phyloP scores from a whole-genome alignment of 2,888 invertebrate species.

The Drosophila testacea region DNA sequence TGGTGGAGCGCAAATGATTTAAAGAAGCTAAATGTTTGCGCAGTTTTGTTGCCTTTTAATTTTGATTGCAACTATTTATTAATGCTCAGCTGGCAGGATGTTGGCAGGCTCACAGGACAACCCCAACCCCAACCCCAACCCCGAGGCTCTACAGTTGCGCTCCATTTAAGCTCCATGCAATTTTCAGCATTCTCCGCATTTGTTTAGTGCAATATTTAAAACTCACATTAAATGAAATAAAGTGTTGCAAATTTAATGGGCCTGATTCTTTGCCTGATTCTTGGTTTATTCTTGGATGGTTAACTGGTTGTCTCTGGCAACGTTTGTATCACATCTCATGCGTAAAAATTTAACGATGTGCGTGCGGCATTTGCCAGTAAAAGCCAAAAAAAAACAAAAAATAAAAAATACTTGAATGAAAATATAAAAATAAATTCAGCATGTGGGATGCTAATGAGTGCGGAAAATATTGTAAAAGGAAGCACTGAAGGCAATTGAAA shows the following conservation, averaged over 20 bases:
- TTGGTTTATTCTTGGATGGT: slow-evolving; percentile 38
- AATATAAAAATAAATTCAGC: slow-evolving; percentile 16
- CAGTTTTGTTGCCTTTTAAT: slow-evolving; percentile 71
- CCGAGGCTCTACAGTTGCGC: slow-evolving; percentile 45
- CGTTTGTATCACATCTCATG: slow-evolving; percentile 51
- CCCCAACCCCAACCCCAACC: slow-evolving; percentile 3
- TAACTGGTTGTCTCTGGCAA: slow-evolving; percentile 47
- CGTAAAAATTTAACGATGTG: slow-evolving; percentile 75
- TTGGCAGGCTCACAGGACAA: slow-evolving; percentile 39
- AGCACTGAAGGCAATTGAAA: neutral
- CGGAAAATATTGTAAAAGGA: slow-evolving; percentile 19
- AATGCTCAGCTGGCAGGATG: slow-evolving; percentile 56
- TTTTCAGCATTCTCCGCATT: slow-evolving; percentile 39
- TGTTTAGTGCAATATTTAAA: slow-evolving; percentile 53
- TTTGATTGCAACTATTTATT: slow-evolving; percentile 77
- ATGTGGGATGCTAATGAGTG: slow-evolving; percentile 38
- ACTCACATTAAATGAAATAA: slow-evolving; percentile 22
- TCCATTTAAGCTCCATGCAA: slow-evolving; percentile 63
- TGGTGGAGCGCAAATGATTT: slow-evolving; percentile 56
- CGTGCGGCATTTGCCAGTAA: slow-evolving; percentile 24
- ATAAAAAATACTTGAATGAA: neutral
- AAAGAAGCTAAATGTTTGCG: slow-evolving; percentile 62
- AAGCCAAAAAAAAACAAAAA: neutral
- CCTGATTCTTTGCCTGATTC: slow-evolving; percentile 33
- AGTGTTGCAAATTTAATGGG: slow-evolving; percentile 39